Evolutionary conservation across 1,140 invertebrate species (phyloP).

Genomic region (Cryptotermes secundus): DNA sequence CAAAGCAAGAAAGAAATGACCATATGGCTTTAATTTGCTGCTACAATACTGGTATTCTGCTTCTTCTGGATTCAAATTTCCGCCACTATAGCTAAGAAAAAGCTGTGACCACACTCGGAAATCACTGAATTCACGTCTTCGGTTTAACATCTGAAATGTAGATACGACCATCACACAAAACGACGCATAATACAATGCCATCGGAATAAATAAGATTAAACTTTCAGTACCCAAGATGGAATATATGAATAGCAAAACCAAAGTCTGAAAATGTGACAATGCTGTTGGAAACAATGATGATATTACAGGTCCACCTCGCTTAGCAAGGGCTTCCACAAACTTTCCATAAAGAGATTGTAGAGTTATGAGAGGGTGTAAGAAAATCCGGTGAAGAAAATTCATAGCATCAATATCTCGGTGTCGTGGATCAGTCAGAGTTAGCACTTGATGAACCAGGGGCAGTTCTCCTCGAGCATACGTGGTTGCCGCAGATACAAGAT

Average conservation of each 20-base stretch:
- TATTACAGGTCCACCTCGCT: slow-evolving; percentile 52
- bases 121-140: slow-evolving; percentile 69
- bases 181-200: slow-evolving; percentile 69
- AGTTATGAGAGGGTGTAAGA: slow-evolving; percentile 68
- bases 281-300: slow-evolving; percentile 52
- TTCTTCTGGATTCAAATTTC: slow-evolving; percentile 69
- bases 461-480: slow-evolving; percentile 76
- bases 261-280: slow-evolving; percentile 61
- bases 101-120: slow-evolving; percentile 77
- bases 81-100: slow-evolving; percentile 69
- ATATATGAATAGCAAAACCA: slow-evolving; percentile 67
- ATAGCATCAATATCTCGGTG: slow-evolving; percentile 64
- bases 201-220: slow-evolving; percentile 64
- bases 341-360: slow-evolving; percentile 66
- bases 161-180: slow-evolving; percentile 71
- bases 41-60: slow-evolving; percentile 78
- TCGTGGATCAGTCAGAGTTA: slow-evolving; percentile 61
- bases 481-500: slow-evolving; percentile 75
- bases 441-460: slow-evolving; percentile 69
- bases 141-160: slow-evolving; percentile 76
- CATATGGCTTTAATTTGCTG: slow-evolving; percentile 77
- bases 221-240: slow-evolving; percentile 64
- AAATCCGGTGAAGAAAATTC: slow-evolving; percentile 65
- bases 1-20: slow-evolving; percentile 73
- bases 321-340: slow-evolving; percentile 62